Evolutionary conservation across 2,797 vertebrate genomes (phyloP), one percentile per base, ranked within the genome.

Genomic region (Rhynchotus rufescens): DNA sequence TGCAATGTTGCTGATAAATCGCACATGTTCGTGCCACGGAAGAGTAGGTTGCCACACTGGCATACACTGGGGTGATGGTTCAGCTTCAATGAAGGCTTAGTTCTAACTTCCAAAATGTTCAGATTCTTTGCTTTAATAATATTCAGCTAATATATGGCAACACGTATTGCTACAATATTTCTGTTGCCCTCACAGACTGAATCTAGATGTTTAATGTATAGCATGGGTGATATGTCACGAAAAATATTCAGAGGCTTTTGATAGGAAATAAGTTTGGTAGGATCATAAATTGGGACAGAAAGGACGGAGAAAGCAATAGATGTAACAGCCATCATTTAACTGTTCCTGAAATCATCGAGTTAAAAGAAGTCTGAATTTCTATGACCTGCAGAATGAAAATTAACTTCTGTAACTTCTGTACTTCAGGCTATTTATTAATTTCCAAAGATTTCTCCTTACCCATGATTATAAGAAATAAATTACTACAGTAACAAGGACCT

Each of bases 121-220:
- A 23, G 32, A 45, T 80, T 88, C 69, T 67, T 83, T 8, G 82
- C 36, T 65, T 87, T 54, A 80, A 26, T 60, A 61, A 21, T 4
- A 15, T 59, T 89, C 25, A 65, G 74, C 45, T 90, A 80, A 83
- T 28, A 86, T 5, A 87, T 21, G 40, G 51, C 72, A 89, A 73
- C 47, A 76, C 20, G 21, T 9, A 19, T 25, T 49, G 47, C 30
- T 28, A 84, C 52, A 84, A 2, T 49, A 44, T 32, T 86, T 73
- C 60, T 74, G 28, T 8, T 72, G 52, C 67, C 61, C 68, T 77
- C 42, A 72, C 0, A 93, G 79, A 80, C 42, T 47, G 30, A 74
- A 32, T 4, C 49, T 77, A 86, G 65, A 30, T 60, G 68, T 52
- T 90, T 14, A 82, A 51, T 21, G 36, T 86, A 44, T 26, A 67